Evolutionary conservation across 2,797 vertebrate genomes (phyloP), one percentile per base, ranked within the genome.

Genomic region (Steatocranus sp.): DNA sequence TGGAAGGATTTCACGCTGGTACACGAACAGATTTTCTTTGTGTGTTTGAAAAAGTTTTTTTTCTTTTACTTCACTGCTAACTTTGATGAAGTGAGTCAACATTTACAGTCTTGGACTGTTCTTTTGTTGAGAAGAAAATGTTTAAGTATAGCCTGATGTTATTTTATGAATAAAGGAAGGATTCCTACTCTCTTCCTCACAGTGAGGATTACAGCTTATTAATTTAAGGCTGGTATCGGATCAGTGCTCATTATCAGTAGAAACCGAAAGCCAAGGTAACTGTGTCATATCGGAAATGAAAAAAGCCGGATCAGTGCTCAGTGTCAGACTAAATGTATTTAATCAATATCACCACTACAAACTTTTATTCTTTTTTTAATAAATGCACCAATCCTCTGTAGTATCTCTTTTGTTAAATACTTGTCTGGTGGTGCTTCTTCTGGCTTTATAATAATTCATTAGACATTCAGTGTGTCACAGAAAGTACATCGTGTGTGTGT

Each of bases 361-460:
- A 93, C 80, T 70, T 92, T 86, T 80, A 89, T 85, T 84, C 63
- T 90, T 86, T 85, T 87, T 92, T 84, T 23, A 51, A 90, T 78
- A 76, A 41, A 46, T 17, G 41, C 68, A 92, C 90, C 6, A 78
- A 93, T 91, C 80, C 18, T 56, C 80, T 88, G 82, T 80, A 84
- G 50, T 79, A 86, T 86, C 81, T 84, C 77, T 85, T 89, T 87
- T 83, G 83, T 89, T 90, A 90, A 89, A 87, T 89, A 82, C 79
- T 77, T 84, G 78, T 87, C 70, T 85, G 86, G 53, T 82, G 75
- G 63, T 14, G 11, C 88, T 83, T 86, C 79, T 83, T 74, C 68
- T 88, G 75, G 54, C 84, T 89, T 86, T 90, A 93, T 78, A 94
- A 94, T 93, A 91, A 93, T 94, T 94, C 81, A 94, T 83, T 76